Base-by-base conservation (phyloP, 2,888 invertebrate genomes). In the Catocala fraxini region DNA sequence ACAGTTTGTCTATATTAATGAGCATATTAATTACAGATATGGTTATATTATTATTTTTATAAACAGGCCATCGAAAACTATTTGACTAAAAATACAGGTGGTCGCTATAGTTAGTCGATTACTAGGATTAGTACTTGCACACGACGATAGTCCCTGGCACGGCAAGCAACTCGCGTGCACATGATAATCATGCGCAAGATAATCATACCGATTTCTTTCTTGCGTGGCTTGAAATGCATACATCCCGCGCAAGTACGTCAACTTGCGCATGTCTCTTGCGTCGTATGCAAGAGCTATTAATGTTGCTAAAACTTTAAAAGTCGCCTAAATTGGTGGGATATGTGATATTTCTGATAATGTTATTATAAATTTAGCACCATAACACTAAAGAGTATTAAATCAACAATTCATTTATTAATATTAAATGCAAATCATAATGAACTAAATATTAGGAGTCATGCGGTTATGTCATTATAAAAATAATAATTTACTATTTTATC, bases 401-500 rank as follows among this genome's bases (percentile, higher is more conserved):
- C 46, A 62, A 56, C 46, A 57, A 53, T 12, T 45, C n/a, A 62
- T 57, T 48, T 76, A 76, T 60, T 56, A 42, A 68, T 74, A 80
- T 74, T 81, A 81, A 81, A 81, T 82, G 81, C 81, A 81, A 76
- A 79, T 65, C 59, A 76, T 46, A 51, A 46, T 58, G 56, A 59
- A 51, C 73, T 73, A 75, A 64, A 59, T 34, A 66, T 61, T 68
- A 69, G 56, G 63, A 61, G 66, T 69, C 65, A 74, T 68, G 73
- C 71, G 51, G 53, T 55, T 67, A 59, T 75, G 77, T 77, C 75
- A 82, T 77, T 73, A 71, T 79, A 55, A 67, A 64, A 59, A 63
- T 59, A 67, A 65, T 62, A 56, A 66, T 75, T 68, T 56, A 68
- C 55, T 47, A 51, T 41, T 66, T 63, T 69, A 73, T 67, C 63